These are phyloP conservation scores for Epizoanthus ramosus DNA, from an alignment of 92 coral and sea anemone genomes.

Conservation along the genomic window DNA sequence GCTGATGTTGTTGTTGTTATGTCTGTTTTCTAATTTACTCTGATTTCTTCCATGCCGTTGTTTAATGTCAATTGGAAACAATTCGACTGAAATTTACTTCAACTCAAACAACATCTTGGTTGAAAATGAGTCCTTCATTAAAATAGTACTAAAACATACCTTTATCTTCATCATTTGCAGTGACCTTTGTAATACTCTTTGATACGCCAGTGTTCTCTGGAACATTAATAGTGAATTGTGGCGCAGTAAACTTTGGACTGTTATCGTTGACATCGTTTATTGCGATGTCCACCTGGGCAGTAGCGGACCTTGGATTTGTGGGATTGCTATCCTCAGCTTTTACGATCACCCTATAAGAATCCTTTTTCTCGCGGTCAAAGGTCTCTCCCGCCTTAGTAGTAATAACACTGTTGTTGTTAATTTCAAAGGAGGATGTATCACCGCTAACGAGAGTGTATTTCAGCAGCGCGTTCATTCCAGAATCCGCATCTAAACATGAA, in stretches of 20 bases:
- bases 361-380: constrained; percentile 73
- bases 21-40: too few relatives aligned
- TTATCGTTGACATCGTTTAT: constrained; percentile 77
- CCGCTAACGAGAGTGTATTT: constrained; percentile 61
- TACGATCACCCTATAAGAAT: constrained; percentile 61
- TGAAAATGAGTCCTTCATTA: too few relatives aligned
- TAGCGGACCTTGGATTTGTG: constrained; percentile 28
- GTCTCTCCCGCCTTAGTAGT: constrained; percentile 36
- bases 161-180: constrained; percentile 66
- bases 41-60: too few relatives aligned
- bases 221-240: constrained; percentile 25
- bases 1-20: too few relatives aligned
- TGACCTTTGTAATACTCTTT: constrained; percentile 30
- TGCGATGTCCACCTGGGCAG: constrained; percentile 56
- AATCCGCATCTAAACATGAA: constrained; percentile 73
- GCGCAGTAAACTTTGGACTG: constrained; percentile 43
- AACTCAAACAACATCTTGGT: too few relatives aligned
- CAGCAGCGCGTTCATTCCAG: constrained; percentile 68
- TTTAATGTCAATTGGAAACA: too few relatives aligned
- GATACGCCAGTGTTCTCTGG: constrained; percentile 46
- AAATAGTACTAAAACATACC: constrained; percentile 50
- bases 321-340: constrained; percentile 71
- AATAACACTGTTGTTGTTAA: constrained; percentile 49
- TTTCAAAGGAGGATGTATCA: constrained; percentile 54
- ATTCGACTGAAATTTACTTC: too few relatives aligned